Conservation (phyloP, 2,797 vertebrate genomes). For the Sphaeramia orbicularis region DNA sequence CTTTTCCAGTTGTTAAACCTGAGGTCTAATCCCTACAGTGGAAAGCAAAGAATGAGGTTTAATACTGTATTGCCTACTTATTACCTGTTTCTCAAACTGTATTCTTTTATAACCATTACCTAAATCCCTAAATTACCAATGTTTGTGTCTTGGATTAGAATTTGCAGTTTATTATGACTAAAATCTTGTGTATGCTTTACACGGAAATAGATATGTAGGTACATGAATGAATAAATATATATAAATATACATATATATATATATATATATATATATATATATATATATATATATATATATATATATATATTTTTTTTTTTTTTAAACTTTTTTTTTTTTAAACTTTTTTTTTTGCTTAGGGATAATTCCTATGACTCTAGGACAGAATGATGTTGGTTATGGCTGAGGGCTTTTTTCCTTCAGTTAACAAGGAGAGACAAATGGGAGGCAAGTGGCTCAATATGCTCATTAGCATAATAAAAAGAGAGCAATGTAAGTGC, state of each 20-base stretch:
- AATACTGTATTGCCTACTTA: slow-evolving; percentile 23
- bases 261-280: no score
- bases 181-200: slow-evolving; percentile 11
- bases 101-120: slow-evolving; percentile 16
- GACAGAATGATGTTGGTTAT: slow-evolving; percentile 57
- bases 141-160: slow-evolving; percentile 27
- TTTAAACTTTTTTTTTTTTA: no score
- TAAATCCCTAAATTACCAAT: slow-evolving; percentile 22
- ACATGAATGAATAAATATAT: slow-evolving; percentile 7
- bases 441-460: slow-evolving; percentile 56
- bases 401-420: slow-evolving; percentile 56
- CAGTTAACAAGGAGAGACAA: slow-evolving; percentile 65
- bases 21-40: slow-evolving; percentile 43
- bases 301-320: no score
- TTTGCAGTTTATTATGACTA: slow-evolving; percentile 9
- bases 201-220: slow-evolving; percentile 8
- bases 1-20: slow-evolving; percentile 48
- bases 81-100: slow-evolving; percentile 21
- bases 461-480: slow-evolving; percentile 69
- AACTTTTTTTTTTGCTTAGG: slow-evolving; percentile 23
- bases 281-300: no score
- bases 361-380: slow-evolving; percentile 63
- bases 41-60: slow-evolving; percentile 7
- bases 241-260: no score
- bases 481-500: slow-evolving; percentile 58